Evolutionary conservation across 2,113 vertebrate species (phyloP), one percentile per base, ranked within the genome.

Genomic region (Stercorarius parasiticus): DNA sequence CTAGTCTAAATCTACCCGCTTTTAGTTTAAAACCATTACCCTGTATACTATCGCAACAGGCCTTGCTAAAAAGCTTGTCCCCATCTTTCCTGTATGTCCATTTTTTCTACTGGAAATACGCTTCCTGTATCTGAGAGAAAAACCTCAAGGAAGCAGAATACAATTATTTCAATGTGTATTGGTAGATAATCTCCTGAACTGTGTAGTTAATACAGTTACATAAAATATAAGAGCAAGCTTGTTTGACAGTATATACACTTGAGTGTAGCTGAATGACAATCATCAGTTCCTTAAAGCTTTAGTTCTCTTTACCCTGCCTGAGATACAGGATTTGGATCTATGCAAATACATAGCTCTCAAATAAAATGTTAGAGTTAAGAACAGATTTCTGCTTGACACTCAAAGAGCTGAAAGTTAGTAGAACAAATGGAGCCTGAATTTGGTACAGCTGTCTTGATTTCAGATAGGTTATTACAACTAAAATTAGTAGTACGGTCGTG

Each of bases 401-500:
- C n/a, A 27, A 43, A 53, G 52, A 82, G 43, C 38, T 88, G 85
- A 85, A 85, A 82, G 47, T 82, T 92, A 72, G 36, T 80, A 93
- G 76, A 92, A 83, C 76, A 95, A 88, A 83, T 73, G 83, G 86
- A 88, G 62, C 43, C 49, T 91, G 81, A 83, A 78, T 84, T 89
- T 89, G 42, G 77, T 49, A 62, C 67, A 83, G 80, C 62, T 91
- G 67, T 83, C 91, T 59, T 80, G 52, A 49, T 91, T 90, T 90
- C 52, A 58, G 30, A 29, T 30, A 36, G 36, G 3, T 8, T 43
- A 27, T 71, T 92, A 30, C 62, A 88, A n/a, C 47, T 82, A 66
- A 74, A 94, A 82, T 88, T 52, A 84, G 72, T 42, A 80, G 15
- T 52, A 55, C 34, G 74, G 59, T 59, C 47, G 56, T 84, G 71